Percentiles rank a stretch among this genome's conserved stretches.
Conservation (phyloP, 2,113 vertebrate genomes). For the Platichthys flesus region DNA sequence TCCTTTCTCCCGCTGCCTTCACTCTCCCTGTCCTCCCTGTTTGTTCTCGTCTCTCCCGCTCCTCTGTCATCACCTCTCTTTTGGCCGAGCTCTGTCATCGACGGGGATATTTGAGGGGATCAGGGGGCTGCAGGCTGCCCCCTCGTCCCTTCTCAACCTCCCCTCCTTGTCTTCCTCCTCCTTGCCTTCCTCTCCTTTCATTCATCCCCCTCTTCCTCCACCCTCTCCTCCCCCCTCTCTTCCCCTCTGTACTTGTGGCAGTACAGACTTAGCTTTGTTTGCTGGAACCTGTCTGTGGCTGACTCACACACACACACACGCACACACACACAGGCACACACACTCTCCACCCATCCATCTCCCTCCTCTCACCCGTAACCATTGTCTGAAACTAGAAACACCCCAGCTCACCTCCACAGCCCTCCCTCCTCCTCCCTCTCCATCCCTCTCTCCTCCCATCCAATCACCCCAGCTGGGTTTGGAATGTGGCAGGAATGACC, state of each 20-base stretch:
- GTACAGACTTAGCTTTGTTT: slow-evolving; percentile 92
- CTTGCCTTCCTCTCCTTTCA: slow-evolving; percentile 44
- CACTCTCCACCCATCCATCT: slow-evolving; percentile 53
- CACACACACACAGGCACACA: slow-evolving; percentile 22
- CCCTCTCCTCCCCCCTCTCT: slow-evolving; percentile 31
- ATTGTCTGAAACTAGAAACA: slow-evolving; percentile 83
- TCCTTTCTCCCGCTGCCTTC: slow-evolving; percentile 66
- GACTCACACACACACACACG: slow-evolving; percentile 33
- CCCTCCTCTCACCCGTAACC: slow-evolving; percentile 73
- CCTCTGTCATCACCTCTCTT: slow-evolving; percentile 82
- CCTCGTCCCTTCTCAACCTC: slow-evolving; percentile 61
- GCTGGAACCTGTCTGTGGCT: slow-evolving; percentile 76
- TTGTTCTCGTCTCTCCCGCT: slow-evolving; percentile 72
- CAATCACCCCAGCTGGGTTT: slow-evolving; percentile 79
- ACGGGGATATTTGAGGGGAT: slow-evolving; percentile 93
- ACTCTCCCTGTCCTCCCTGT: slow-evolving; percentile 75
- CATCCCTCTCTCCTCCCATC: slow-evolving; percentile 73
- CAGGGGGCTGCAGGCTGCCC: slow-evolving; percentile 83
- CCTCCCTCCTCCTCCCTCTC: slow-evolving; percentile 58
- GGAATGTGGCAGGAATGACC: slow-evolving; percentile 79
- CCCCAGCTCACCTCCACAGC: slow-evolving; percentile 67
- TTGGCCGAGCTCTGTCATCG: slow-evolving; percentile 89
- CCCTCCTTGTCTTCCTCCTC: slow-evolving; percentile 56
- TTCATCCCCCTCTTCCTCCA: slow-evolving; percentile 63
- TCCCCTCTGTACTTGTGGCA: slow-evolving; percentile 84